Evolutionary conservation across 2,797 vertebrate genomes (phyloP), one percentile per base, ranked within the genome.

Genomic region (Silurus lanzhouensis): DNA sequence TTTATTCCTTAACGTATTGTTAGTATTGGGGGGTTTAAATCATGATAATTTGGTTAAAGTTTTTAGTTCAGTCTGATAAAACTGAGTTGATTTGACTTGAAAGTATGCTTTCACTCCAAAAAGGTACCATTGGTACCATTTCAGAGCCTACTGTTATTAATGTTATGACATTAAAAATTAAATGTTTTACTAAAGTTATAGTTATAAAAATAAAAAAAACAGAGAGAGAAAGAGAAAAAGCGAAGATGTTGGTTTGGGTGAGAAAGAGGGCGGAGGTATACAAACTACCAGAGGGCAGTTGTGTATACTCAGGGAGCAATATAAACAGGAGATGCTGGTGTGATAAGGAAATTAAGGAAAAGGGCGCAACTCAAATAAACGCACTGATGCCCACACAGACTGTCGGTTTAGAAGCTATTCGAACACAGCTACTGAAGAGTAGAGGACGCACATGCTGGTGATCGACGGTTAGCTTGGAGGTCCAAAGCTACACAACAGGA

Each of bases 261-360:
- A 52, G 83, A 71, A 70, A 57, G 70, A 80, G 82, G 20, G 57
- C 57, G 46, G 86, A 90, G 91, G 93, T 94, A 87, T 83, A 84
- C 79, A 85, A 86, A 61, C 15, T 84, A 86, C 83, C 92, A 94
- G 93, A 91, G 19, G 85, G 88, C 79, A 57, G 89, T 84, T 92
- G 90, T 94, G 90, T 94, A 91, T 86, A 93, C 89, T 91, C 88
- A 86, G 88, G 90, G 46, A 88, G 91, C 89, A 90, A 91, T 90
- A 92, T 90, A 94, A 95, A 95, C 94, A 94, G 92, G 91, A 94
- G 95, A 95, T 94, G 89, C 25, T 86, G 90, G 64, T 83, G 87
- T 0, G 94, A 96, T 95, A 94, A 94, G 94, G 86, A 93, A 95
- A 95, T 95, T 88, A 94, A 94, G 92, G 95, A 90, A 94, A 95